These are phyloP conservation scores for Automeris io DNA, from an alignment of 2,888 invertebrate species.

Conservation along the genomic window DNA sequence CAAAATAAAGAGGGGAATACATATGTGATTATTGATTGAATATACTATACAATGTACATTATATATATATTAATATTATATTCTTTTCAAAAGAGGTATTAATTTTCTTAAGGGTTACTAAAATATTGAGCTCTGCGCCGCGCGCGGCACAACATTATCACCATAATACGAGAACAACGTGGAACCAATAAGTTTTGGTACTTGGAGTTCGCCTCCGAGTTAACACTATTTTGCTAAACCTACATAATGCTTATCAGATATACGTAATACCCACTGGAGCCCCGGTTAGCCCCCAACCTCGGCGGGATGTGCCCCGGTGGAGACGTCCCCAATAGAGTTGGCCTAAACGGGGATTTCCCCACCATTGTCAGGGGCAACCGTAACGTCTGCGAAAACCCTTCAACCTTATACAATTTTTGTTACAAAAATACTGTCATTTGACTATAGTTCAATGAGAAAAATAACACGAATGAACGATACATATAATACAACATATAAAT, in stretches of 20 bases:
- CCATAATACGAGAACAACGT: constrained; percentile 74
- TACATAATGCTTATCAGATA: constrained; percentile 78
- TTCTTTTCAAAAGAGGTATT: constrained; percentile 77
- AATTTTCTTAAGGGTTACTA: constrained; percentile 77
- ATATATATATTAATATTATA: constrained; percentile 23
- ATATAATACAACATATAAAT: constrained; percentile 60
- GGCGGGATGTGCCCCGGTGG: constrained; percentile 14
- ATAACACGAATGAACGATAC: constrained; percentile 67
- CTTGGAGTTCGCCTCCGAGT: constrained; percentile 68
- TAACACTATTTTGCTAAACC: constrained; percentile 75
- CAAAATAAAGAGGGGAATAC: constrained; percentile 78
- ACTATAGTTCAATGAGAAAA: constrained; percentile 76
- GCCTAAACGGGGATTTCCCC: not conserved
- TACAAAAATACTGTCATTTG: constrained; percentile 79
- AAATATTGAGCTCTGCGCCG: constrained; percentile 77
- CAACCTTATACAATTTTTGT: constrained; percentile 71
- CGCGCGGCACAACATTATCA: constrained; percentile 70
- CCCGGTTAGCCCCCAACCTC: constrained; percentile 17
- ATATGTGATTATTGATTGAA: constrained; percentile 74
- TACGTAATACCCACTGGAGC: constrained; percentile 55
- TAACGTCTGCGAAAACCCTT: constrained; percentile 58
- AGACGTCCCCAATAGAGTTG: not conserved
- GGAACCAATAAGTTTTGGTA: constrained; percentile 76
- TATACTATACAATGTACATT: constrained; percentile 69
- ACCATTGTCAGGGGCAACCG: not conserved